Evolutionary conservation across 2,797 vertebrate species (phyloP), one percentile per base, ranked within the genome.

Genomic region (Periparus ater): DNA sequence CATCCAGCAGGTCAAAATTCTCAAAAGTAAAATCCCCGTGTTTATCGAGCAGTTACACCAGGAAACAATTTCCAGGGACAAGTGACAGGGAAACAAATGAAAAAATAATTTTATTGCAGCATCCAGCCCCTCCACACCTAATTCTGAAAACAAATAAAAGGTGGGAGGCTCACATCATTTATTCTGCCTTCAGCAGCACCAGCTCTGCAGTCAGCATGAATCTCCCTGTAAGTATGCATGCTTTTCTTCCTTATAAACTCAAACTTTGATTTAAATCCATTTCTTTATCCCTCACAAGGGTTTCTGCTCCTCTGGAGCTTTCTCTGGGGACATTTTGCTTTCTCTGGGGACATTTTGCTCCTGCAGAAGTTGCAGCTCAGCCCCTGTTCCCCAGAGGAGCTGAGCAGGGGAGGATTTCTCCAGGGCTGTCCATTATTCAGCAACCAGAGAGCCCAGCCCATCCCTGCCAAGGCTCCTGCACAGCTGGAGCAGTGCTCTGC

Each of bases 121-220:
- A 88, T n/a, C 89, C 75, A 66, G 54, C 11, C 22, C 20, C 72
- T 95, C 78, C 96, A 93, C 90, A 68, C 81, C 95, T 89, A 20
- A 36, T n/a, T 88, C 87, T 66, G 86, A 73, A 85, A 72, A 36
- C 23, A 10, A 83, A 97, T 96, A 98, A 97, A 97, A 97, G 85
- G 22, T 26, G 80, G 79, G 53, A 11, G 10, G 21, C 10, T 79
- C 55, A 22, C 10, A 9, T 17, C 1, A 1, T 4, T 38, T 42
- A 5, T 36, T 70, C 36, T 73, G 18, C 34, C 34, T 71, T 29
- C 65, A 55, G 42, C 30, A 74, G 54, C 76, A 48, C 50, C 65
- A 84, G 88, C 87, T 74, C 87, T 88, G 85, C 89, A 71, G 65
- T 51, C 96, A 97, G 95, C 70, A 98, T 98, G 97, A 96, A 95